Conservation (phyloP, 2,797 vertebrate genomes). For the Cetoscarus ocellatus region DNA sequence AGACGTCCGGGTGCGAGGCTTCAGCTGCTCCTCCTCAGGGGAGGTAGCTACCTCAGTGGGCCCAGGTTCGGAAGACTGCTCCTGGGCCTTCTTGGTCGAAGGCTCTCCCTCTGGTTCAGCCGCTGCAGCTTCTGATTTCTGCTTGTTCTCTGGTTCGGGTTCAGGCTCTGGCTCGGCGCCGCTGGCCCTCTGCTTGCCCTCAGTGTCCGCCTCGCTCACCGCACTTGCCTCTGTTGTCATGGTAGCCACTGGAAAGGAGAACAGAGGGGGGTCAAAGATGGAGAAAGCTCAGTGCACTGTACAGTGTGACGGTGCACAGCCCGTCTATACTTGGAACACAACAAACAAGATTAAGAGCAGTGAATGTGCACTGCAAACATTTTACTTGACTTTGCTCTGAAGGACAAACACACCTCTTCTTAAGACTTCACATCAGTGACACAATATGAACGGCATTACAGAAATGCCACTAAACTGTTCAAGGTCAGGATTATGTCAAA, state of each 20-base stretch:
- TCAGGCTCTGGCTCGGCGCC: constrained; percentile 57
- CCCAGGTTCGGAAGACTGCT: constrained; percentile 79
- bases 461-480: too few species aligned
- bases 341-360: constrained; percentile 59
- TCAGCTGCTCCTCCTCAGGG: constrained; percentile 87
- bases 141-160: constrained; percentile 65
- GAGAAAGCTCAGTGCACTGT: constrained; percentile 65
- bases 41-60: constrained; percentile 68
- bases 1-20: constrained; percentile 84
- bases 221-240: constrained; percentile 86
- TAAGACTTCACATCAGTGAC: neutral
- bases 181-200: constrained; percentile 78
- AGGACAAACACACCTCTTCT: neutral
- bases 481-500: too few species aligned
- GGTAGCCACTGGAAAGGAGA: constrained; percentile 78
- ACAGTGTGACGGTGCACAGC: constrained; percentile 22
- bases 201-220: constrained; percentile 80
- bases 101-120: constrained; percentile 82
- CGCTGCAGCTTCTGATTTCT: constrained; percentile 63
- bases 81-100: constrained; percentile 81
- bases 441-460: too few species aligned
- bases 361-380: constrained; percentile 22
- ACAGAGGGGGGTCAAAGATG: constrained; percentile 63
- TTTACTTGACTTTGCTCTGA: constrained; percentile 13
- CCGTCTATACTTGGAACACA: constrained; percentile 47